Conservation (phyloP, 2,888 invertebrate genomes). For the Isotomurus palustris region DNA sequence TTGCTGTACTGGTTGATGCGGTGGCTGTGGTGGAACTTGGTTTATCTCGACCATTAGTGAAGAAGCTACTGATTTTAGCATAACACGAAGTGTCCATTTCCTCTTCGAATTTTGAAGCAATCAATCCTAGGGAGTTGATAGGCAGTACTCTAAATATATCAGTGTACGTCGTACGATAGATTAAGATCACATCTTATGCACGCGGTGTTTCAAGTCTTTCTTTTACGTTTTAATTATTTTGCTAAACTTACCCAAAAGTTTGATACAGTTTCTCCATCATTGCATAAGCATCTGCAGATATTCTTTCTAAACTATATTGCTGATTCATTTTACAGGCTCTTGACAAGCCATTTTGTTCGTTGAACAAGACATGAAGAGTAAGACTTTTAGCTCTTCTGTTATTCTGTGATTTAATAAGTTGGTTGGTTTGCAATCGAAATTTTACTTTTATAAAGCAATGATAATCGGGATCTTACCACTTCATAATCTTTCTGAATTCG, state of each 20-base stretch:
- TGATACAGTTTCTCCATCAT: slow-evolving; percentile 58
- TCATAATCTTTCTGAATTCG: slow-evolving; percentile 69
- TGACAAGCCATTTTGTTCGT: slow-evolving; percentile 54
- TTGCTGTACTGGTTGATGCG: not conserved
- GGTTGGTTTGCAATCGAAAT: no score
- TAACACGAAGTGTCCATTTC: slow-evolving; percentile 25
- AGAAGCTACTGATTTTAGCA: slow-evolving; percentile 35
- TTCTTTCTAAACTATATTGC: slow-evolving; percentile 62
- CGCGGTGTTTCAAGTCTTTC: not conserved
- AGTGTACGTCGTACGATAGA: not conserved
- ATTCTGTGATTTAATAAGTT: slow-evolving; percentile 59
- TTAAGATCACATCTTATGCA: not conserved
- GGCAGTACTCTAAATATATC: slow-evolving; percentile 48
- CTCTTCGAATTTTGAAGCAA: slow-evolving; percentile 50
- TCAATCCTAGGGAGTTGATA: slow-evolving; percentile 49
- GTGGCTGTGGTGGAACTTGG: no score
- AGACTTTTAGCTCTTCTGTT: slow-evolving; percentile 74
- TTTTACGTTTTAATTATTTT: not conserved
- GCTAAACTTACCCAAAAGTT: slow-evolving; percentile 26
- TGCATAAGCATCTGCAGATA: slow-evolving; percentile 63
- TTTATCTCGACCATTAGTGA: slow-evolving; percentile 9
- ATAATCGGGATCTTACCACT: slow-evolving; percentile 48
- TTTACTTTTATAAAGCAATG: no score
- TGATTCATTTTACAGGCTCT: slow-evolving; percentile 52
- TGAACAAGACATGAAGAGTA: slow-evolving; percentile 65